Evolutionary conservation across 2,888 invertebrate species (phyloP).

Genomic region (Drosophila putrida): DNA sequence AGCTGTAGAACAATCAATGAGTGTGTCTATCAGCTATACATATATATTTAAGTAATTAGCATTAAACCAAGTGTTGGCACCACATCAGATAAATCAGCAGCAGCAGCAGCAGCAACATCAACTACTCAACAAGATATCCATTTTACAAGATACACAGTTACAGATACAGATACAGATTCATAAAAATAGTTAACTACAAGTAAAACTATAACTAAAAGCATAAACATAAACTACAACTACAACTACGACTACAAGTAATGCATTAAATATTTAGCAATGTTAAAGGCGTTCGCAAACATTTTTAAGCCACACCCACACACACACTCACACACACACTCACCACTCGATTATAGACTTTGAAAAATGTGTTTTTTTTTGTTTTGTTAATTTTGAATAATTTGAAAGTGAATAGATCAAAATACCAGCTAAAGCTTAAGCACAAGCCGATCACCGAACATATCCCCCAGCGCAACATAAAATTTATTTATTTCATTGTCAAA

Average conservation of each 20-base stretch:
- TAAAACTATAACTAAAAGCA: constrained; percentile 44
- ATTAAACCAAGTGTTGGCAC: constrained; percentile 35
- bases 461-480: constrained; percentile 75
- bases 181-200: constrained; percentile 53
- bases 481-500: constrained; percentile 80
- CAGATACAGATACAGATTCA: too few relatives aligned
- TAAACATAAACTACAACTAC: constrained; percentile 28
- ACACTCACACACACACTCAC: constrained; percentile 11
- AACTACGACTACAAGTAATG: constrained; percentile 35
- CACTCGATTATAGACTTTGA: constrained; percentile 44
- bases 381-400: constrained; percentile 25
- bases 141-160: constrained; percentile 50
- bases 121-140: constrained; percentile 60
- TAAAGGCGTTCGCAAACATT: constrained; percentile 44
- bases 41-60: constrained; percentile 60
- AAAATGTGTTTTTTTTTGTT: constrained; percentile 13
- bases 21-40: constrained; percentile 23
- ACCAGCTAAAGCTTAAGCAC: constrained; percentile 42
- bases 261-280: constrained; percentile 67
- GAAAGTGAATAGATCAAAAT: constrained; percentile 18
- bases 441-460: constrained; percentile 73
- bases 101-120: constrained; percentile 37
- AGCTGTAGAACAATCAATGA: constrained; percentile 81
- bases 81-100: constrained; percentile 22
- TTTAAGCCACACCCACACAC: constrained; percentile 32